Conservation (phyloP, 2,888 invertebrate genomes). For the Asteroscopus sphinx region DNA sequence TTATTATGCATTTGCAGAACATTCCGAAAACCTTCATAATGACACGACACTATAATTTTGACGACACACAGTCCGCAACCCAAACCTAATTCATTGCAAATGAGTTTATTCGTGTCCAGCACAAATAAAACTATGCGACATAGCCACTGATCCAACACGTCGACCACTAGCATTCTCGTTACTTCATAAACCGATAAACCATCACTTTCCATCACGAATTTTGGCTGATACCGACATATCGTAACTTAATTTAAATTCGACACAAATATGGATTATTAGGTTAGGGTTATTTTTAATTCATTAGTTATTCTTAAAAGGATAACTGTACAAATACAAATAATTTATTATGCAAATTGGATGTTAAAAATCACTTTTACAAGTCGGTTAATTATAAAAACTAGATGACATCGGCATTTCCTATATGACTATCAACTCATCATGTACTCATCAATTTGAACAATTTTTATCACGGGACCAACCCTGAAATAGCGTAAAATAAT, state of each 20-base stretch:
- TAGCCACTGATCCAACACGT: conserved; percentile 20
- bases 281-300: no score
- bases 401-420: no score
- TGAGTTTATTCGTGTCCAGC: conserved; percentile 56
- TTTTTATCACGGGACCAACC: no score
- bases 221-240: conserved; percentile 58
- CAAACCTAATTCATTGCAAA: conserved; percentile 56
- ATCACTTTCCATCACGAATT: conserved; percentile 44
- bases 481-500: no score
- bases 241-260: conserved; percentile 60
- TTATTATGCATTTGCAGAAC: conserved; percentile 82
- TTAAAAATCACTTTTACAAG: no score
- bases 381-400: no score
- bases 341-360: no score
- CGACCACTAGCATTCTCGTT: conserved; percentile 29
- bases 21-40: conserved; percentile 71
- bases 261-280: conserved; percentile 55
- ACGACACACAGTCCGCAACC: conserved; percentile 55
- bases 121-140: conserved; percentile 48
- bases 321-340: no score
- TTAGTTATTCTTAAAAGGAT: no score
- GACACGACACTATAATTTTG: conserved; percentile 64
- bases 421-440: no score
- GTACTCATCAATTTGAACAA: no score
- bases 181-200: conserved; percentile 32